Conservation (phyloP, 2,113 vertebrate species). For the Caloenas nicobarica region DNA sequence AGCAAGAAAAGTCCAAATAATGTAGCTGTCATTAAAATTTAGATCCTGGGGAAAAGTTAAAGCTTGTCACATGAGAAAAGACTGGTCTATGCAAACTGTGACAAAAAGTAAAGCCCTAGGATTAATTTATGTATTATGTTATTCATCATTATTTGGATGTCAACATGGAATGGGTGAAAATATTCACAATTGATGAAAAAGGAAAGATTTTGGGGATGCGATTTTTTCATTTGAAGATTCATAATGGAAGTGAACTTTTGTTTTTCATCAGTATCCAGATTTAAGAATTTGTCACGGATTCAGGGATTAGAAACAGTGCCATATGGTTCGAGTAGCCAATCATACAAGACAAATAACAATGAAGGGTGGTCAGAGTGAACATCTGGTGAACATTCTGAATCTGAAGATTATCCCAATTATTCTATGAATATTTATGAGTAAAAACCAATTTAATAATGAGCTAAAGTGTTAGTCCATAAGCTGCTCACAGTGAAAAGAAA, state of each 20-base stretch:
- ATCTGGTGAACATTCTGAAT: slow-evolving; percentile 45
- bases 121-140: neutral
- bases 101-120: neutral
- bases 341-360: neutral
- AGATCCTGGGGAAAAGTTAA: neutral
- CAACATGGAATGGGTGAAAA: neutral
- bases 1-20: neutral
- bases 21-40: slow-evolving; percentile 4
- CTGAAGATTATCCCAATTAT: slow-evolving; percentile 32
- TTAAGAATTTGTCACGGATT: slow-evolving; percentile 11
- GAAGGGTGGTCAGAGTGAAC: slow-evolving; percentile 4
- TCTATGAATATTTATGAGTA: neutral
- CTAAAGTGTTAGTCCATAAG: neutral
- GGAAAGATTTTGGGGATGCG: neutral
- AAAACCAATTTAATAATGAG: neutral
- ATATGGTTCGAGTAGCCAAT: neutral
- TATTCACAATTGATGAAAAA: neutral
- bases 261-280: slow-evolving; percentile 30
- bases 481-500: neutral
- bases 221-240: slow-evolving; percentile 16
- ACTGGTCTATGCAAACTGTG: neutral
- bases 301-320: neutral
- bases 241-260: neutral
- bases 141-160: neutral
- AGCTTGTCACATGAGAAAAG: neutral